A percentile compares a stretch with the other conserved stretches of the same genome.
phyloP scores from a whole-genome alignment of 1,140 invertebrate genomes.

The Coenobita brevimanus region DNA sequence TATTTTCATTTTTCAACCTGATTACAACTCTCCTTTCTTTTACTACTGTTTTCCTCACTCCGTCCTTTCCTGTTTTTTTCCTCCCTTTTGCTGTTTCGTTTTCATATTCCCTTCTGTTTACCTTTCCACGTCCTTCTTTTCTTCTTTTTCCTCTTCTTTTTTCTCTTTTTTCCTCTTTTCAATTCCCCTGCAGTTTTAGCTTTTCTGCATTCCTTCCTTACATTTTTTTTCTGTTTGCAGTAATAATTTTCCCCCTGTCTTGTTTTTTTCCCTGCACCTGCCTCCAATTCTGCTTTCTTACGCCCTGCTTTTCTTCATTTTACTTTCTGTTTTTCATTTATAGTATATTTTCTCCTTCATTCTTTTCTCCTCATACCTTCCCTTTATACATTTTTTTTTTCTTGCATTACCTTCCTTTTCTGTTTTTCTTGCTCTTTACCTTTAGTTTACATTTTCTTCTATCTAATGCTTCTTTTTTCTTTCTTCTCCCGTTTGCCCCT shows the following conservation, averaged over 20 bases:
- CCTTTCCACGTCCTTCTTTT: neutral
- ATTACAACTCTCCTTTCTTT: neutral
- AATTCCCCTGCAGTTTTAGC: neutral
- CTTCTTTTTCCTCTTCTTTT: neutral
- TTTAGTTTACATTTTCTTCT: too few relatives aligned
- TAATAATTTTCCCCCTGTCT: too few relatives aligned
- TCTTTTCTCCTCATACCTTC: too few relatives aligned
- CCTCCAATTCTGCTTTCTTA: neutral
- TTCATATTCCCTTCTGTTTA: neutral
- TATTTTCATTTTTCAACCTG: neutral
- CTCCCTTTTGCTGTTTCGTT: neutral
- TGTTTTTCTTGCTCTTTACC: too few relatives aligned
- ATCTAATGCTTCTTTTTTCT: constrained; percentile 9
- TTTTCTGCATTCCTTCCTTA: neutral
- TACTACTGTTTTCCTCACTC: neutral
- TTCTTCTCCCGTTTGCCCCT: too few relatives aligned
- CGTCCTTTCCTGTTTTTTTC: neutral
- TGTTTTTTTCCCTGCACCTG: too few relatives aligned
- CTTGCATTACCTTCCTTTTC: too few relatives aligned
- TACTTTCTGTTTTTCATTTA: too few relatives aligned
- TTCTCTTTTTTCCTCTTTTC: neutral
- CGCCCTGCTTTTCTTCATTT: neutral
- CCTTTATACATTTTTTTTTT: too few relatives aligned
- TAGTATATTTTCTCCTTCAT: too few relatives aligned
- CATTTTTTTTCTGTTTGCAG: neutral